phyloP scores from a whole-genome alignment of 2,888 invertebrate genomes.

The Plagodis dolabraria region DNA sequence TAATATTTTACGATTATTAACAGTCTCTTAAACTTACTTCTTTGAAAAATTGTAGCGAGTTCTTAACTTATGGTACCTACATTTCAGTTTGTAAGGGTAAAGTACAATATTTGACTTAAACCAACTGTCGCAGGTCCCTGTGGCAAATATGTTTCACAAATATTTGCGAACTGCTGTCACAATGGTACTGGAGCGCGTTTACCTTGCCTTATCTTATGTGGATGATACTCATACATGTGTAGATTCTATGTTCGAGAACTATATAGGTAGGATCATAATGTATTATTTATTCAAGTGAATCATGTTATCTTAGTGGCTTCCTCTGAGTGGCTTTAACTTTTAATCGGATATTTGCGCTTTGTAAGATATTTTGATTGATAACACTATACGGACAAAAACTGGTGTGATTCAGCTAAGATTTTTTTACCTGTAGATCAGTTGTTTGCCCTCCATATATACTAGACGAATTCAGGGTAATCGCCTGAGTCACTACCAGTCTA shows the following conservation, averaged over 20 bases:
- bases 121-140: constrained; percentile 5
- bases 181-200: constrained; percentile 14
- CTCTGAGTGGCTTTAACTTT: too few species aligned
- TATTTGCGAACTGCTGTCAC: constrained; percentile 9
- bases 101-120: neutral
- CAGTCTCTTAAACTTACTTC: too few species aligned
- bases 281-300: constrained; percentile 5
- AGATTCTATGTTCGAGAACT: constrained; percentile 7
- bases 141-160: constrained; percentile 20
- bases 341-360: too few species aligned
- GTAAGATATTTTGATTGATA: too few species aligned
- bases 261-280: constrained; percentile 3
- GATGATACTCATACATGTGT: neutral
- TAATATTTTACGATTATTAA: too few species aligned
- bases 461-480: too few species aligned
- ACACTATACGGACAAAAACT: too few species aligned
- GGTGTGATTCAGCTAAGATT: too few species aligned
- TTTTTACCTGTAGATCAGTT: too few species aligned
- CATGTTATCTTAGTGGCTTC: neutral
- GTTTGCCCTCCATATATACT: too few species aligned
- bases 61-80: neutral
- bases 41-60: too few species aligned
- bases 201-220: constrained; percentile 24
- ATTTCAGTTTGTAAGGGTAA: neutral
- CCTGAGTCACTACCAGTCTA: too few species aligned